Evolutionary conservation across 2,797 vertebrate species (phyloP), one percentile per base, ranked within the genome.

Genomic region (Denticeps clupeoides): DNA sequence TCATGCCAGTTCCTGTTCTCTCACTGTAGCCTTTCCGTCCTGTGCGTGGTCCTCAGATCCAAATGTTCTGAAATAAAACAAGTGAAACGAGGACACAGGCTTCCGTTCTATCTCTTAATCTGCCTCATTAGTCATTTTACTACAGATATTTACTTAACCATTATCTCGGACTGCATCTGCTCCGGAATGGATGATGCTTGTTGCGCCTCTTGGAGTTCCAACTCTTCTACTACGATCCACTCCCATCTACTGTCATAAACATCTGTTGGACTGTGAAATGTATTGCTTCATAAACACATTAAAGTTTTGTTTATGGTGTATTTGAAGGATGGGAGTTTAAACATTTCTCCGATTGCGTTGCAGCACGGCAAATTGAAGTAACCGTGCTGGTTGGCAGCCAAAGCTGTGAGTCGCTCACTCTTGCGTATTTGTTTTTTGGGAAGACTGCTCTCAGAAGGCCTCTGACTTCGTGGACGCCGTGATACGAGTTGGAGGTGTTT

Each of bases 221-320:
- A 12, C 24, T 41, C 32, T 4, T 7, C 28, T 11, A 29, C n/a
- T 11, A 49, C 46, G 6, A 40, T 55, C 51, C 28, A 41, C 53
- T 55, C 45, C 55, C 45, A 45, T 56, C 45, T 63, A 62, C 58
- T 35, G 48, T 51, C 49, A 55, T 51, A 60, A 64, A 59, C 56
- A 69, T 60, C 59, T 68, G 60, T 52, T 59, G 44, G 35, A 42
- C 53, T 41, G 21, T 47, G 42, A 67, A 65, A 66, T 29, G 28
- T 51, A 63, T 66, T 23, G 42, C 58, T 68, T 63, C 41, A 57
- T 69, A 70, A 68, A 60, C 66, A 69, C 60, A 60, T 70, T 63
- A 68, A 60, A 42, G 25, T 26, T 31, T 63, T 75, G 69, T 68
- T 72, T 70, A 68, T 53, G 56, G 60, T 63, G 47, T 45, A 57